Percentiles rank a stretch among this genome's conserved stretches.
These are phyloP conservation scores for Ophthalmotilapia sp. DNA, from an alignment of 2,113 vertebrate genomes.

Conservation along the genomic window DNA sequence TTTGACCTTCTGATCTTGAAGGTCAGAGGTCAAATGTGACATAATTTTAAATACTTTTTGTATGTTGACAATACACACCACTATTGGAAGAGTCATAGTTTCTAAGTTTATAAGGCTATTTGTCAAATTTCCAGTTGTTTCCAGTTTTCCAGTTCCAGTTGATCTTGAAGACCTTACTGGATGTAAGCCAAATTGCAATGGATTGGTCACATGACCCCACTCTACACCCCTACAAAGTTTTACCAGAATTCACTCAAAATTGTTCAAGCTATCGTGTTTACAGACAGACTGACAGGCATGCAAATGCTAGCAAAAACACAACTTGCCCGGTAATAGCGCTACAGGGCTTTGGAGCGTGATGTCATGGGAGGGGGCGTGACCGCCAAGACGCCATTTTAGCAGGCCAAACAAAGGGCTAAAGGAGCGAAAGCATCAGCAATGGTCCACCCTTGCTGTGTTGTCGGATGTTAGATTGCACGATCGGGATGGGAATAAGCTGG, in stretches of 20 bases:
- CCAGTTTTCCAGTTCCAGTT: not conserved
- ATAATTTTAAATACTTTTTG: not conserved
- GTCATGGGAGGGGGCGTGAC: too few relatives aligned
- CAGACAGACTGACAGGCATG: not conserved
- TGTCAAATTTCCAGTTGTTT: not conserved
- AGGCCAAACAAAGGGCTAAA: too few relatives aligned
- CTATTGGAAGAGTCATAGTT: not conserved
- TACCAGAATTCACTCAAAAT: not conserved
- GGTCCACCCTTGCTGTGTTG: too few relatives aligned
- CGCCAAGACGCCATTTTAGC: too few relatives aligned
- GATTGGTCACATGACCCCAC: not conserved
- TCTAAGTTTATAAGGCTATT: not conserved
- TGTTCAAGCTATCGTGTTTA: not conserved
- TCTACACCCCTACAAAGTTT: not conserved
- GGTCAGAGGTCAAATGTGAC: not conserved
- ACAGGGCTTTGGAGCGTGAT: not conserved
- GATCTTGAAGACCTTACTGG: not conserved
- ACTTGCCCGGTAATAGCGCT: not conserved
- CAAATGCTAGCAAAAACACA: not conserved
- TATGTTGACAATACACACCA: not conserved
- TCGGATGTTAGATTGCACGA: not conserved
- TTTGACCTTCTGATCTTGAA: not conserved
- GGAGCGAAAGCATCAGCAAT: too few relatives aligned
- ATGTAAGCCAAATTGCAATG: not conserved
- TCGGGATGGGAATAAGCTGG: not conserved